A percentile compares a stretch with the other conserved stretches of the same genome.
phyloP scores from a whole-genome alignment of 2,113 vertebrate species.

The Micronycteris hirsuta region DNA sequence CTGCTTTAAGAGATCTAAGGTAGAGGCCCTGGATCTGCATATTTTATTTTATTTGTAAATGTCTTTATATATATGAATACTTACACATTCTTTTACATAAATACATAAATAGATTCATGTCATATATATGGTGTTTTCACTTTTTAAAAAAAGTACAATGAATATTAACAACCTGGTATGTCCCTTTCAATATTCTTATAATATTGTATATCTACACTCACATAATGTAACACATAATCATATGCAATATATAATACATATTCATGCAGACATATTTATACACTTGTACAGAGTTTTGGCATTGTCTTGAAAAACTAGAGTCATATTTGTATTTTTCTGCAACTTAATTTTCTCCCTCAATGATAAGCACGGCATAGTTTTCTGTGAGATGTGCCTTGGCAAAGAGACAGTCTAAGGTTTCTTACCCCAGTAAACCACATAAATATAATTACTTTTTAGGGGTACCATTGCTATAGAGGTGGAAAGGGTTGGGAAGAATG shows the following conservation, averaged over 20 bases:
- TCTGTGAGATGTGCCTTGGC: neutral
- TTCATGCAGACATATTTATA: neutral
- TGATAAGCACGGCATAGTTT: neutral
- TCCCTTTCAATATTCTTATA: neutral
- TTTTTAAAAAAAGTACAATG: neutral
- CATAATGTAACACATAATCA: neutral
- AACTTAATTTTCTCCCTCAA: neutral
- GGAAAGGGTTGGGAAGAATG: neutral
- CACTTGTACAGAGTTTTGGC: neutral
- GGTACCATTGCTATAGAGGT: neutral
- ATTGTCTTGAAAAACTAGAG: neutral
- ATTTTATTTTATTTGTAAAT: neutral
- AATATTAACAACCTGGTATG: neutral
- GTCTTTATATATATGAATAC: neutral
- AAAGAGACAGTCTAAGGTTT: neutral
- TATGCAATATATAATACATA: neutral
- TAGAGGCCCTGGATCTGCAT: neutral
- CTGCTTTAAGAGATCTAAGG: neutral
- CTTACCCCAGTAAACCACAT: neutral
- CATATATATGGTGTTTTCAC: neutral
- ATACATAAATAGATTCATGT: neutral
- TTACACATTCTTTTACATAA: neutral
- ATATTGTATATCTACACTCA: neutral
- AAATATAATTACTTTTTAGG: constrained; percentile 1
- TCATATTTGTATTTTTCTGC: neutral